Percentiles rank a stretch among this genome's conserved stretches.
These are phyloP conservation scores for Myiozetetes cayanensis DNA, from an alignment of 2,113 vertebrate genomes.

Conservation along the genomic window DNA sequence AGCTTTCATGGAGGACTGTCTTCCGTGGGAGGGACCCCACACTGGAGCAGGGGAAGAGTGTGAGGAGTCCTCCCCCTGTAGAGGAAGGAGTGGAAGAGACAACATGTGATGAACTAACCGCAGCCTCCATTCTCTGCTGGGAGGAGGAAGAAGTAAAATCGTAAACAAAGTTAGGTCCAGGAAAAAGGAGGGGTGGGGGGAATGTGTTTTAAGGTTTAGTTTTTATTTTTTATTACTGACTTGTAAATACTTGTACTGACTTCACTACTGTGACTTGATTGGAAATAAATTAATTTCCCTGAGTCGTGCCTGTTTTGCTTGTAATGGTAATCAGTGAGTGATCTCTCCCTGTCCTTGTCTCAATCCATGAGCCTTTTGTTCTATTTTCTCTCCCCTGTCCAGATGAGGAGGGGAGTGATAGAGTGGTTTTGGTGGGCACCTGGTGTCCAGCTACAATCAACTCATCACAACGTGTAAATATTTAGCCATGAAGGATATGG, in stretches of 20 bases:
- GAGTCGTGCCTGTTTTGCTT: neutral
- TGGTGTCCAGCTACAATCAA: neutral
- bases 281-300: neutral
- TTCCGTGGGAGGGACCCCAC: neutral
- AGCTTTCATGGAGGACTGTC: neutral
- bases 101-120: neutral
- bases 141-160: neutral
- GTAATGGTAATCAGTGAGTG: neutral
- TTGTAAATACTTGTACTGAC: too few relatives aligned
- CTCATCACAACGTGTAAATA: neutral
- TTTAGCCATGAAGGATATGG: neutral
- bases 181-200: rapidly evolving
- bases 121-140: neutral
- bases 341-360: neutral
- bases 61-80: neutral
- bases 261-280: neutral
- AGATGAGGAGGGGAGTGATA: neutral
- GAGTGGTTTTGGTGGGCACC: neutral
- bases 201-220: neutral
- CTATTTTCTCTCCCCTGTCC: neutral
- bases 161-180: neutral
- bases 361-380: neutral
- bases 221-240: neutral
- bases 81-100: neutral
- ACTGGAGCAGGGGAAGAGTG: neutral